Base-by-base conservation (phyloP, 2,888 invertebrate genomes). In the Aphodius sticticus region DNA sequence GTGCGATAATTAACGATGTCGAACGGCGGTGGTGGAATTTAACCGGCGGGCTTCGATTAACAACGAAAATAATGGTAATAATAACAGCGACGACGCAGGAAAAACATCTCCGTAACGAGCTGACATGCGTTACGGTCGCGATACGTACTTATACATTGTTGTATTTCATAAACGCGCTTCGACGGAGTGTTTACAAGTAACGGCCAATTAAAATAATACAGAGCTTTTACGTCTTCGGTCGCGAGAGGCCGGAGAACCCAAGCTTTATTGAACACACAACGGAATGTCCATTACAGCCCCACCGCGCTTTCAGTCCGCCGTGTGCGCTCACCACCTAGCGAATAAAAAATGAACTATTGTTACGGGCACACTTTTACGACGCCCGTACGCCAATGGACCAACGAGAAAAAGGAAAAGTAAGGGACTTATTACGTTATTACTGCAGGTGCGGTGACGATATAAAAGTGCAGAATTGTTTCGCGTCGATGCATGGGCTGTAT, bases 1-100 rank as follows among this genome's bases (percentile, higher is more conserved):
- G 53, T 53, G 53, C 53, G 53, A 53, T 53, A 53, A 53, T 53
- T 53, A 53, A 53, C 53, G 53, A 53, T 53, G 26, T 26, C 26
- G 53, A 53, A 53, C 53, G 53, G 53, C 53, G 12, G 53, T 5
- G 53, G 53, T 53, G 53, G 53, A 53, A 53, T 53, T 53, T 53
- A 53, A 9, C 53, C 53, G 53, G 53, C 53, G 53, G 53, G 53
- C 53, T 9, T 53, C 53, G 53, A 53, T 53, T 53, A 53, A 53
- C 53, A 53, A 53, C 53, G 53, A 53, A 53, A 53, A 53, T 53
- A 53, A 53, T 53, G 53, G 53, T 53, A 53, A 53, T 53, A 53
- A 53, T 53, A 53, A 53, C 53, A 53, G 53, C 53, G 53, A 7
- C 9, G 53, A 53, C 53, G 53, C 1, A 9, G 53, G 53, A 53